These are phyloP conservation scores for Trachelipus rathkii DNA, from an alignment of 1,140 invertebrate species.

Conservation along the genomic window DNA sequence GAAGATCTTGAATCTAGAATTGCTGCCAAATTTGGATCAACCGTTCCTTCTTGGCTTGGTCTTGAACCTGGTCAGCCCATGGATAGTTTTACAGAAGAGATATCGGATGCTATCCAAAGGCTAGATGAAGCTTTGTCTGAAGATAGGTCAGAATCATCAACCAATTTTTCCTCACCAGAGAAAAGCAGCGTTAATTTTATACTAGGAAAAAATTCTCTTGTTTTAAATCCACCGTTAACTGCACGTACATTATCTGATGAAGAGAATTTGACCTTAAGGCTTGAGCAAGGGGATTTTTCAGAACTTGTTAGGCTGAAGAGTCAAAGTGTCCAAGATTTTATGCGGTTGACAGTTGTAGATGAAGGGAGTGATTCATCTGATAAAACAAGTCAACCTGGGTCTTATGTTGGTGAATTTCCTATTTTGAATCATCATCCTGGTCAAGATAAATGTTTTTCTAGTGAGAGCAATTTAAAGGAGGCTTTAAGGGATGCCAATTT, in stretches of 20 bases:
- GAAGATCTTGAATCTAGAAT: conserved; percentile 50
- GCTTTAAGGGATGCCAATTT: conserved; percentile 35
- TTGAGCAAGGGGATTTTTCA: conserved; percentile 62
- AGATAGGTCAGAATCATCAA: conserved; percentile 59
- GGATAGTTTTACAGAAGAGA: conserved; percentile 55
- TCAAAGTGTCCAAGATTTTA: conserved; percentile 66
- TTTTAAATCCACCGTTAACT: conserved; percentile 34
- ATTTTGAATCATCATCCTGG: conserved; percentile 17
- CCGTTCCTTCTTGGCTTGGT: conserved; percentile 50
- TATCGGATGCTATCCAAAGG: conserved; percentile 63
- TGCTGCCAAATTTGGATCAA: conserved; percentile 54
- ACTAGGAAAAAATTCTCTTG: conserved; percentile 39
- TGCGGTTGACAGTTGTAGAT: conserved; percentile 63
- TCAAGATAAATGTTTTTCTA: conserved; percentile 24
- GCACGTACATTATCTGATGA: conserved; percentile 49
- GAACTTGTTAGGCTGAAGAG: conserved; percentile 68
- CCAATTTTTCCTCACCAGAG: conserved; percentile 55
- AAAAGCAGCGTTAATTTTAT: conserved; percentile 37
- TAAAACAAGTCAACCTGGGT: conserved; percentile 35
- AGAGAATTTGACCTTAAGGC: conserved; percentile 61
- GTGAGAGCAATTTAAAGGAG: conserved; percentile 37
- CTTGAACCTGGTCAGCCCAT: conserved; percentile 54
- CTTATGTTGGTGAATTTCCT: conserved; percentile 24
- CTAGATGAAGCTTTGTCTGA: conserved; percentile 61
- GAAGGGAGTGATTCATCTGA: conserved; percentile 35